Percentiles rank a stretch among this genome's conserved stretches.
Evolutionary conservation across 1,140 invertebrate species (phyloP).

Genomic region (Drosophila neocordata): DNA sequence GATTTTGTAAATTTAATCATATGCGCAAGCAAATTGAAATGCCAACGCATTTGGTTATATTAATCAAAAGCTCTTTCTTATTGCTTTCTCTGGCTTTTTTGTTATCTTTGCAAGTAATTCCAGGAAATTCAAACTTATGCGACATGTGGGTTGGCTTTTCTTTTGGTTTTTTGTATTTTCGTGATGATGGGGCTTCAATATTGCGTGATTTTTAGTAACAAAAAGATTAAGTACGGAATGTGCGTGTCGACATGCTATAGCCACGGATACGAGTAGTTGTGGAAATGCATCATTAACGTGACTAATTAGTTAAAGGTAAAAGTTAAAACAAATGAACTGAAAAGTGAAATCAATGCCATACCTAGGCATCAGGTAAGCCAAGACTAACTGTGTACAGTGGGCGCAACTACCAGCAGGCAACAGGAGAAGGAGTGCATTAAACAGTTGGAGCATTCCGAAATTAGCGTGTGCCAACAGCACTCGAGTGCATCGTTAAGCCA

Average conservation of each 20-base stretch:
- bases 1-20: constrained; percentile 43
- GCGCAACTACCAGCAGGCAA: constrained; percentile 1
- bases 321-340: constrained; percentile 45
- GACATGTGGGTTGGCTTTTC: constrained; percentile 12
- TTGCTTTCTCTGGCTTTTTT: background rate
- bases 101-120: constrained; percentile 48
- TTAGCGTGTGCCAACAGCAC: constrained; percentile 59
- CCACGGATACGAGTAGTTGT: constrained; percentile 17
- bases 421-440: constrained; percentile 34
- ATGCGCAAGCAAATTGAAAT: constrained; percentile 58
- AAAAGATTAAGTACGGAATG: constrained; percentile 37
- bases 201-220: constrained; percentile 51
- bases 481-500: constrained; percentile 55
- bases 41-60: constrained; percentile 36
- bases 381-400: constrained; percentile 47
- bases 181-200: constrained; percentile 58
- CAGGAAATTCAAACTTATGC: constrained; percentile 32
- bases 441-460: constrained; percentile 50
- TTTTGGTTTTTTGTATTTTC: constrained; percentile 19
- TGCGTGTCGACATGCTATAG: constrained; percentile 33
- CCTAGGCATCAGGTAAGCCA: constrained; percentile 30
- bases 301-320: constrained; percentile 61
- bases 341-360: constrained; percentile 47
- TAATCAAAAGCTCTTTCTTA: constrained; percentile 16
- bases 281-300: constrained; percentile 71